Percentiles rank a stretch among this genome's conserved stretches.
Conservation (phyloP, 2,797 vertebrate species). For the Malacoraja senta region DNA sequence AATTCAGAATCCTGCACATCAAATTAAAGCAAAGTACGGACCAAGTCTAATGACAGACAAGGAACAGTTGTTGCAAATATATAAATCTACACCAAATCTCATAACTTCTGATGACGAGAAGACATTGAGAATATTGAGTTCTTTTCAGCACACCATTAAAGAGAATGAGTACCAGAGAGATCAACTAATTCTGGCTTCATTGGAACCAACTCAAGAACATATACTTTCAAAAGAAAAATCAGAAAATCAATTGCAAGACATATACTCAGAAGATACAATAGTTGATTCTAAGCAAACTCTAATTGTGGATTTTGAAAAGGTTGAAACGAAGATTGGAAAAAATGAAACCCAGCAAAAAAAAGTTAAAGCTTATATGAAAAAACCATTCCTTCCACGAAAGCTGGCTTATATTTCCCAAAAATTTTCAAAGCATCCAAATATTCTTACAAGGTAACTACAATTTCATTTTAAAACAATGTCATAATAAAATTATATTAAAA, state of each 20-base stretch:
- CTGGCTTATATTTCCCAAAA: constrained; percentile 45
- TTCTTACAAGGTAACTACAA: constrained; percentile 48
- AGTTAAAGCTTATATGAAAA: constrained; percentile 43
- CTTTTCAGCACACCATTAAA: constrained; percentile 52
- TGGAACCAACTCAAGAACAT: not conserved
- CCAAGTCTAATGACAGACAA: not conserved
- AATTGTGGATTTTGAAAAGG: not conserved
- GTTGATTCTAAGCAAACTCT: not conserved
- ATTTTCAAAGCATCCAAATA: constrained; percentile 47
- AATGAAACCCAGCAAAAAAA: constrained; percentile 42
- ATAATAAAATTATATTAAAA: not conserved
- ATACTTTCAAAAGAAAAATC: not conserved
- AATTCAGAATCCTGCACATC: not conserved
- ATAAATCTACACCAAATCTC: constrained; percentile 40
- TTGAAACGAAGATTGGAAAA: not conserved
- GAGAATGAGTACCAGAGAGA: constrained; percentile 50
- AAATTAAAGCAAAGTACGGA: not conserved
- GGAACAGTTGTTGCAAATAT: not conserved
- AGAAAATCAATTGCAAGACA: not conserved
- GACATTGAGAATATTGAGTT: constrained; percentile 43
- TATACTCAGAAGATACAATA: not conserved
- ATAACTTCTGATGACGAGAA: constrained; percentile 38
- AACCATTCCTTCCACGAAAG: constrained; percentile 43
- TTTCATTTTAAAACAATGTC: constrained; percentile 7
- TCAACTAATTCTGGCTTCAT: constrained; percentile 40